Conservation (phyloP, 2,797 vertebrate genomes). For the Eupleurogrammus muticus region DNA sequence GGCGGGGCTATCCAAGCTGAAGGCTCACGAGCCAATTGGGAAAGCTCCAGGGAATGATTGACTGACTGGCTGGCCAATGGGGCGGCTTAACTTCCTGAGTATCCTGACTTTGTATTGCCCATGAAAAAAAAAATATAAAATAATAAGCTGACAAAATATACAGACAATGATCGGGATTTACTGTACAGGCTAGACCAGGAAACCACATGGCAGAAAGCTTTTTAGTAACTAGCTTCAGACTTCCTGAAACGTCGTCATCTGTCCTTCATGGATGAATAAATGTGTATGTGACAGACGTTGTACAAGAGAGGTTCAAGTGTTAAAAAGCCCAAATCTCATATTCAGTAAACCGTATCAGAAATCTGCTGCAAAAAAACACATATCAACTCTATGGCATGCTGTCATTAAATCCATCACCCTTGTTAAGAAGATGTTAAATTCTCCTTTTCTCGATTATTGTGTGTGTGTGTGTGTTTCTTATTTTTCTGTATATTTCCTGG, state of each 20-base stretch:
- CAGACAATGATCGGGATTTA: too few relatives aligned
- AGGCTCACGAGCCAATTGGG: too few relatives aligned
- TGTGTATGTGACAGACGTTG: background rate
- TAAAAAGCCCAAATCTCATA: conserved; percentile 6
- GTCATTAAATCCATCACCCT: conserved; percentile 45
- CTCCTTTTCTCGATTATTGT: conserved; percentile 44
- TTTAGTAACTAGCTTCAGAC: background rate
- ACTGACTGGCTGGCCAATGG: too few relatives aligned
- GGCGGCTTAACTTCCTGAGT: too few relatives aligned
- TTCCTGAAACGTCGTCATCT: conserved; percentile 1
- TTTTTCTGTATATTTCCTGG: conserved; percentile 27
- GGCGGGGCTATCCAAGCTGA: too few relatives aligned
- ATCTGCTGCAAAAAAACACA: conserved; percentile 23
- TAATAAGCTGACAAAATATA: too few relatives aligned
- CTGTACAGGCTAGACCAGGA: too few relatives aligned
- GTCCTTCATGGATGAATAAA: conserved; percentile 15
- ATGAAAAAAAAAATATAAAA: too few relatives aligned
- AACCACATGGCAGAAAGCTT: conserved; percentile 8
- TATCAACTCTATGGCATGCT: conserved; percentile 22
- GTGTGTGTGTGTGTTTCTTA: conserved; percentile 32
- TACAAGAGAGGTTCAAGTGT: background rate
- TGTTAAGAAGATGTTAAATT: conserved; percentile 36
- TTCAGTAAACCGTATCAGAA: conserved; percentile 14
- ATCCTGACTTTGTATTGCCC: too few relatives aligned
- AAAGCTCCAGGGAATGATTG: too few relatives aligned